Evolutionary conservation across 2,797 vertebrate species (phyloP), one percentile per base, ranked within the genome.

Genomic region (Enteromius afrohamiltoni): DNA sequence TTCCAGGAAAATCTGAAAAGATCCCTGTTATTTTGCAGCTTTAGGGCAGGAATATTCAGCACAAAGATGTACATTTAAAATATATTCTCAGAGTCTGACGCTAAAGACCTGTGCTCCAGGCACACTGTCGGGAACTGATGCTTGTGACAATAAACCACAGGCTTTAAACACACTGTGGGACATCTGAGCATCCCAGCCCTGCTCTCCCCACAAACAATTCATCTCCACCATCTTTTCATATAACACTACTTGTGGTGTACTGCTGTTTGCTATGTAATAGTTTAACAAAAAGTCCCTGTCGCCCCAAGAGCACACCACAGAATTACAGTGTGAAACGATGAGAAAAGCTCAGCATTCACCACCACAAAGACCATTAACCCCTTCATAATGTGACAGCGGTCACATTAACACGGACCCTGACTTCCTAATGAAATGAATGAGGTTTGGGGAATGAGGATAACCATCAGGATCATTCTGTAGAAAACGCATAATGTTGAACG

Each of bases 61-160:
- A 53, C 49, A 74, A 37, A 53, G 1, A 53, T 51, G 1, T 34
- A 6, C 1, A 6, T 74, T 29, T 53, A 21, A 31, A 55, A 42
- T 60, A 42, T 40, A 79, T 55, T 69, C 16, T 73, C 14, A 47
- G 17, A 60, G 51, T 55, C 49, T 68, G 47, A 37, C 1, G 9
- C 16, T 53, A 16, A 51, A 60, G 40, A 37, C 45, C 26, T 29
- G 29, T 0, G 13, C 51, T 76, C 11, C 60, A 58, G 49, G 71
- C 62, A 70, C 77, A 62, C 51, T 21, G 40, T 65, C 51, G 58
- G 64, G 58, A 49, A 53, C 77, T 47, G 77, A 60, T 34, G 71
- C 68, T 68, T 80, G 60, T 78, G 73, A 85, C 77, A 78, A 83
- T 79, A 83, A 80, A 77, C 64, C 85, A 80, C 79, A 76, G 64